A percentile compares a stretch with the other conserved stretches of the same genome.
These are phyloP conservation scores for Hippoglossus hippoglossus DNA, from an alignment of 2,797 vertebrate species.

Conservation along the genomic window DNA sequence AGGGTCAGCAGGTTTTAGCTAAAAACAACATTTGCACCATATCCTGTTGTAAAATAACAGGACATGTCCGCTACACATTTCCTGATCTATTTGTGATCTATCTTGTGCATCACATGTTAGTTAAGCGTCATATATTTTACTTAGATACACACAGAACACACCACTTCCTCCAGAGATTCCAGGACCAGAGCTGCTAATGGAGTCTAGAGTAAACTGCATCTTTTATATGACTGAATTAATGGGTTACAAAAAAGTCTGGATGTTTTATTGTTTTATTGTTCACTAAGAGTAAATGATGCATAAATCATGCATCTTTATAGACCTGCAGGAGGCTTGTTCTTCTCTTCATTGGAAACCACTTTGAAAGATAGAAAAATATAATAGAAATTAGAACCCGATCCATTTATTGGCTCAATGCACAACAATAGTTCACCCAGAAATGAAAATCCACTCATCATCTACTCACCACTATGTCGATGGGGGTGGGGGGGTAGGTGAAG, in stretches of 20 bases:
- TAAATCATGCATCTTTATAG: too few relatives aligned
- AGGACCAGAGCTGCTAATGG: constrained; percentile 11
- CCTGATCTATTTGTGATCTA: constrained; percentile 12
- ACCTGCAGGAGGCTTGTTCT: too few relatives aligned
- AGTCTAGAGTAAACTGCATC: constrained; percentile 15
- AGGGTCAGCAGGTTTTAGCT: too few relatives aligned
- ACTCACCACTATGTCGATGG: too few relatives aligned
- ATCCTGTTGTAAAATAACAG: constrained; percentile 29
- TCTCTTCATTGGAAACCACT: too few relatives aligned
- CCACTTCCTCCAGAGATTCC: not conserved
- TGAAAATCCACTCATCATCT: too few relatives aligned
- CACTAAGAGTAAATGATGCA: too few relatives aligned
- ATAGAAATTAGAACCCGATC: too few relatives aligned
- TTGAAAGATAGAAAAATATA: too few relatives aligned
- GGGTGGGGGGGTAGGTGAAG: too few relatives aligned
- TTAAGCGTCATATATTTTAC: constrained; percentile 4
- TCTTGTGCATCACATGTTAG: not conserved
- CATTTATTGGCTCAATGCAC: too few relatives aligned
- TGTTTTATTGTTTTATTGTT: constrained; percentile 7
- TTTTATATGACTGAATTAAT: not conserved
- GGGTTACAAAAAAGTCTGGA: not conserved
- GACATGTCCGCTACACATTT: not conserved
- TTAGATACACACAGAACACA: constrained; percentile 6
- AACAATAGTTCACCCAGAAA: too few relatives aligned
- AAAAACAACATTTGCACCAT: not conserved